phyloP scores from a whole-genome alignment of 2,888 invertebrate genomes.

The Sepioteuthis lessoniana region DNA sequence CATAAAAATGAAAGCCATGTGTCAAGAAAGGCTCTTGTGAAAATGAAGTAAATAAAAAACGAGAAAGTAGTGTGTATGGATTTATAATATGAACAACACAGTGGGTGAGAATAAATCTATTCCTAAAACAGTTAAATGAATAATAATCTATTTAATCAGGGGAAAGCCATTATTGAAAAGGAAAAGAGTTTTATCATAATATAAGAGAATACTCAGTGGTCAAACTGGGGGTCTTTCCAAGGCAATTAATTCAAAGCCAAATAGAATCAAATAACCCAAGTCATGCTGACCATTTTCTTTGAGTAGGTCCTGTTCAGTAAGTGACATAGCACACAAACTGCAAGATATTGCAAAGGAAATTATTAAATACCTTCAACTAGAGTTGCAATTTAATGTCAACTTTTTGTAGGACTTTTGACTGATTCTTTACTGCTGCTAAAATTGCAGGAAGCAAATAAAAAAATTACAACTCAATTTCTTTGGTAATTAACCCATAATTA shows the following conservation, averaged over 20 bases:
- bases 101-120: neutral
- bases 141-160: neutral
- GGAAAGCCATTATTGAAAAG: neutral
- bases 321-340: neutral
- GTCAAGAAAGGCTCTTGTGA: neutral
- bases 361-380: neutral
- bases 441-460: neutral
- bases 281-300: neutral
- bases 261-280: neutral
- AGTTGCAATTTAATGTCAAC: neutral
- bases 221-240: neutral
- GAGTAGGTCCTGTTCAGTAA: neutral
- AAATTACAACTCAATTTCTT: neutral
- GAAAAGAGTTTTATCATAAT: neutral
- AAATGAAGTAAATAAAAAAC: neutral
- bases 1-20: conserved; percentile 21
- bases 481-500: neutral
- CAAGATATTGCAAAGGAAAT: neutral
- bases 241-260: neutral
- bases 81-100: neutral
- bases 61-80: neutral
- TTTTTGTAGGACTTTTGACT: neutral
- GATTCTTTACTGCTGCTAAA: neutral
- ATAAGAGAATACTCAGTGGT: neutral
- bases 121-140: neutral